phyloP scores from a whole-genome alignment of 2,113 vertebrate genomes.

The Triplophysa tibetana region DNA sequence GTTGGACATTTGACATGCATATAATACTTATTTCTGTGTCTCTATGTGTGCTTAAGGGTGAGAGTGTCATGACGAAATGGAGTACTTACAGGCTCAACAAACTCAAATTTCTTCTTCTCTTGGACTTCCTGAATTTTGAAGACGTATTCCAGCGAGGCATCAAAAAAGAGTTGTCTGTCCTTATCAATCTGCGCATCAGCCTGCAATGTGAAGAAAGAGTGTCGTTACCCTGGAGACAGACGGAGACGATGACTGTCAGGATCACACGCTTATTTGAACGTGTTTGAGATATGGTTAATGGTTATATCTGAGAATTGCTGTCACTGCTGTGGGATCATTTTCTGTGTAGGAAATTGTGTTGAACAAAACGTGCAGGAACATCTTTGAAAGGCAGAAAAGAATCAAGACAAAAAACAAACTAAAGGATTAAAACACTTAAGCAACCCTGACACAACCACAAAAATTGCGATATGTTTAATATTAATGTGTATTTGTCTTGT shows the following conservation, averaged over 20 bases:
- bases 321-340: neutral
- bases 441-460: too few species aligned
- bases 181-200: slow-evolving; percentile 91
- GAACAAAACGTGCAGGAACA: neutral
- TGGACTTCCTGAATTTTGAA: slow-evolving; percentile 99
- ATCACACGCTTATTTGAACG: neutral
- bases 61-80: too few species aligned
- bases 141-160: slow-evolving; percentile 94
- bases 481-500: neutral
- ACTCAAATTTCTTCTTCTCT: slow-evolving; percentile 99
- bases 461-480: too few species aligned
- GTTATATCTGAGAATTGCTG: slow-evolving; percentile 28
- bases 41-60: neutral
- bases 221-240: slow-evolving; percentile 29
- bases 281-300: slow-evolving; percentile 35
- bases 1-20: neutral
- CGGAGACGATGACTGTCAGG: neutral
- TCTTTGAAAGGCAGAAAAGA: slow-evolving; percentile 8
- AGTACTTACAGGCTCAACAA: slow-evolving; percentile 90
- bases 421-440: neutral
- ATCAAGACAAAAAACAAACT: neutral
- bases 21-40: neutral
- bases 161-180: slow-evolving; percentile 93
- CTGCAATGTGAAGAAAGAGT: slow-evolving; percentile 67
- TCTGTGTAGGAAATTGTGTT: neutral